phyloP scores from a whole-genome alignment of 2,888 invertebrate genomes.

The Microctonus brassicae region DNA sequence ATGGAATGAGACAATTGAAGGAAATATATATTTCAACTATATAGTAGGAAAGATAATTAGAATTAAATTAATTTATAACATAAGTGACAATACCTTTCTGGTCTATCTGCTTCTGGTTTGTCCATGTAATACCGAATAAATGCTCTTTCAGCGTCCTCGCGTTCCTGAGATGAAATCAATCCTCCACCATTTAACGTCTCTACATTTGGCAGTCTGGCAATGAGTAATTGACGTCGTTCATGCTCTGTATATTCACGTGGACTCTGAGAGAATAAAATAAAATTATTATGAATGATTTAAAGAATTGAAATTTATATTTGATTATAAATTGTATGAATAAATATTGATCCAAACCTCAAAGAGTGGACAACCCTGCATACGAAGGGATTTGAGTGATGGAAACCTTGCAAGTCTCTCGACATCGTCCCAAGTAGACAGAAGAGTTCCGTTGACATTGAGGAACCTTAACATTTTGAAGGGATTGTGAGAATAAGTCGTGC shows the following conservation, averaged over 20 bases:
- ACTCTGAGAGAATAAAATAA: constrained; percentile 53
- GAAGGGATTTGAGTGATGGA: constrained; percentile 84
- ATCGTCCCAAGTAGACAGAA: constrained; percentile 88
- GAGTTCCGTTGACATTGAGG: constrained; percentile 87
- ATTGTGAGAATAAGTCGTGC: constrained; percentile 62
- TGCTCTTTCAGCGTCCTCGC: constrained; percentile 92
- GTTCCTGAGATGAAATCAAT: constrained; percentile 84
- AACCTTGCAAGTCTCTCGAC: constrained; percentile 88
- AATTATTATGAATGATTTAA: constrained; percentile 18
- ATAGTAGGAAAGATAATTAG: no score
- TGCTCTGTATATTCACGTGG: constrained; percentile 87
- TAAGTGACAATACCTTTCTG: no score
- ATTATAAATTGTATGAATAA: neutral
- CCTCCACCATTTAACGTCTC: constrained; percentile 91
- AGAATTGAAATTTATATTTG: no score
- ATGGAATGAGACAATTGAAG: no score
- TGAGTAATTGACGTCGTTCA: constrained; percentile 87
- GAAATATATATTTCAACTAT: no score
- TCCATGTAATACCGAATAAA: constrained; percentile 95
- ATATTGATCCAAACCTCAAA: constrained; percentile 70
- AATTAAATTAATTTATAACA: no score
- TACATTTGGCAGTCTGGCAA: constrained; percentile 89
- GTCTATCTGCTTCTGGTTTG: constrained; percentile 85
- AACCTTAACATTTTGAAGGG: constrained; percentile 79
- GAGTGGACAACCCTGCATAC: constrained; percentile 82